Conservation (phyloP, 2,888 invertebrate genomes). For the Cheilosia urbana region DNA sequence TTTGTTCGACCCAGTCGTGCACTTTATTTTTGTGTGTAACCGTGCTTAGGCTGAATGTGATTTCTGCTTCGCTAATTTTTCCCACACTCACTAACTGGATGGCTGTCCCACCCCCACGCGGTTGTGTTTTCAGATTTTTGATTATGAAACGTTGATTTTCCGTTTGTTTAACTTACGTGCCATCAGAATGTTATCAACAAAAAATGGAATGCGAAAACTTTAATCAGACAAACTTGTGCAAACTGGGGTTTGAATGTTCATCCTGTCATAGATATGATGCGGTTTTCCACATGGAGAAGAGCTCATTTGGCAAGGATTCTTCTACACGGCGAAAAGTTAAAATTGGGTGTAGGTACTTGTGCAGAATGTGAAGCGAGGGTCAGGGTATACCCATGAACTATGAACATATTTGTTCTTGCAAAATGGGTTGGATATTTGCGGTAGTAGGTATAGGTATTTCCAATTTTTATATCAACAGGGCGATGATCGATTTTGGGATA, state of each 20-base stretch:
- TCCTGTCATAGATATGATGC: background rate
- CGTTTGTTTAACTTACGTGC: constrained; percentile 31
- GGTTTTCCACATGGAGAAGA: background rate
- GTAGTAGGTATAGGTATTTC: background rate
- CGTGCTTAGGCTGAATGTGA: constrained; percentile 11
- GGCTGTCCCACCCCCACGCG: background rate
- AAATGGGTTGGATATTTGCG: background rate
- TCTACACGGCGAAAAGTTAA: constrained; percentile 1
- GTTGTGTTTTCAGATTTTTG: background rate
- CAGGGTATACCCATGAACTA: background rate
- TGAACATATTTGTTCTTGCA: background rate
- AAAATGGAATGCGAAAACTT: constrained; percentile 38
- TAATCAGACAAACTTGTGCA: constrained; percentile 22
- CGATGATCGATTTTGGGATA: constrained; percentile 3
- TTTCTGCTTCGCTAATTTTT: constrained; percentile 40
- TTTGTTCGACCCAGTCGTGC: too few species aligned
- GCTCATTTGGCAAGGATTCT: constrained; percentile 9
- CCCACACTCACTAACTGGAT: background rate
- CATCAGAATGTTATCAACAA: constrained; percentile 6
- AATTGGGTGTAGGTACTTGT: background rate
- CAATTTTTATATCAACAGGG: background rate
- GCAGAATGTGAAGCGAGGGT: background rate
- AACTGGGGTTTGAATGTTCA: constrained; percentile 41
- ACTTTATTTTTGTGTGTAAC: background rate
- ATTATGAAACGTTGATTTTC: constrained; percentile 19